Base-by-base conservation (phyloP, 2,888 invertebrate genomes). In the Allolobophora icterica region DNA sequence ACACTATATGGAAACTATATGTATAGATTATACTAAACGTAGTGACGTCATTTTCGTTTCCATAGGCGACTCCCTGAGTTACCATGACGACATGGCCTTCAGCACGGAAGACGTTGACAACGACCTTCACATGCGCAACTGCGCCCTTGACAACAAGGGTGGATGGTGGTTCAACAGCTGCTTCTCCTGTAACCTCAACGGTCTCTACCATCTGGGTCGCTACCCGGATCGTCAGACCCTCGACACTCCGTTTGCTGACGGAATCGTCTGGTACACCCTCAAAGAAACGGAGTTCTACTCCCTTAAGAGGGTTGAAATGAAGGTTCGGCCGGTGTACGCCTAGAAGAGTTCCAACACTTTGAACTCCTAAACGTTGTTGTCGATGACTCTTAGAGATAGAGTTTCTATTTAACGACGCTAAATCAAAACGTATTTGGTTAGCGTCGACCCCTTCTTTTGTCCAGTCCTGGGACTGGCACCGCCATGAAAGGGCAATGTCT, bases 141-240 rank as follows among this genome's bases (percentile, higher is more conserved):
- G 95, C 91, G 95, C 95, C 0, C 94, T 93, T 1, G 95, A 95
- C 84, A 94, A 94, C 93, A 94, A 94, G 91, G 94, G 94, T 3
- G 95, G 95, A 13, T 95, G 95, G 95, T 95, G 95, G 95, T 95
- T 94, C 92, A 94, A 94, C 91, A 93, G 93, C 35, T 95, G 95
- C 91, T 94, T 94, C 93, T 93, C 93, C 89, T 93, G 94, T 91
- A 94, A 95, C 91, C 93, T 95, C 87, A 95, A 95, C 92, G 95
- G 95, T 24, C 93, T 94, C 42, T 95, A 94, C 93, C 94, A 94
- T 90, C 93, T 93, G 33, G 94, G 94, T 21, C 94, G 94, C 94
- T 94, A 94, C 92, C 93, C 94, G 0, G 93, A 93, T 58, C 71
- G 83, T 11, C 83, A 24, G 21, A 38, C 90, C 58, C 33, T n/a